phyloP scores from a whole-genome alignment of 2,888 invertebrate genomes.

The Patella pellucida region DNA sequence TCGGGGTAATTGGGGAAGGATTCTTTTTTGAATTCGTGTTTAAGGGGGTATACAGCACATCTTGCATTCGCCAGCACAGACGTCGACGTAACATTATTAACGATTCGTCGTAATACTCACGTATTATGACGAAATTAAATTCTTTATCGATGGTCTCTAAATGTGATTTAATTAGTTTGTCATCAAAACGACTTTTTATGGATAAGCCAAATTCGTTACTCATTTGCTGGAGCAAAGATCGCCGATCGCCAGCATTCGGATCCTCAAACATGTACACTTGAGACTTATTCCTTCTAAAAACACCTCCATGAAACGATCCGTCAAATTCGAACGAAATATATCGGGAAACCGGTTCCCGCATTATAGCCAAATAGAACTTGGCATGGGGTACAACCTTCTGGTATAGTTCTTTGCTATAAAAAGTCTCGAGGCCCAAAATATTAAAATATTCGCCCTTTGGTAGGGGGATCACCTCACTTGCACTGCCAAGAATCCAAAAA shows the following conservation, averaged over 20 bases:
- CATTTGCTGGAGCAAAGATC: not conserved
- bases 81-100: not conserved
- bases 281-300: not conserved
- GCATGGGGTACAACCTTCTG: not conserved
- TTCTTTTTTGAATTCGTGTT: not conserved
- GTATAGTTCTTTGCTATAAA: not conserved
- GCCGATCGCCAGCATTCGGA: not conserved
- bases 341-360: not conserved
- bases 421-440: not conserved
- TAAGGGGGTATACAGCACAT: not conserved
- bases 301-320: not conserved
- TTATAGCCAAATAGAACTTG: not conserved
- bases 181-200: not conserved
- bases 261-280: not conserved
- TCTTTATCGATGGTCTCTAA: not conserved
- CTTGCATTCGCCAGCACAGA: not conserved
- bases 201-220: not conserved
- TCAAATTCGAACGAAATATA: slow-evolving; percentile 9
- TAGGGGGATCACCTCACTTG: not conserved
- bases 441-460: not conserved
- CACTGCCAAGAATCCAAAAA: not conserved
- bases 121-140: slow-evolving; percentile 1
- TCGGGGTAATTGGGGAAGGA: not conserved
- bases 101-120: not conserved
- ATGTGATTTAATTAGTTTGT: not conserved